These are phyloP conservation scores for Goniozus legneri DNA, from an alignment of 1,140 invertebrate genomes.

Conservation along the genomic window DNA sequence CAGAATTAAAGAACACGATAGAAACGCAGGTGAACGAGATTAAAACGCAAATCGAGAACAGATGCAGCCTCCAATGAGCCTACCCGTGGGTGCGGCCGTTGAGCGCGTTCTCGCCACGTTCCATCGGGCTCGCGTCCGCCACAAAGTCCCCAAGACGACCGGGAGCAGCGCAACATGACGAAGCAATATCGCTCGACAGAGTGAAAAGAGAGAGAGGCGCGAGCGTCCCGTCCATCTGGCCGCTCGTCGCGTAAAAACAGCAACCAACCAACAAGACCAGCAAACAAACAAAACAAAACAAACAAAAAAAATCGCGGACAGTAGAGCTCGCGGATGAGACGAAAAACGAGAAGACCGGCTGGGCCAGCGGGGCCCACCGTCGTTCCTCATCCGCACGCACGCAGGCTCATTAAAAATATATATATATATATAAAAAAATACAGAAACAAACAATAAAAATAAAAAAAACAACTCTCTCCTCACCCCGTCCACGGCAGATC, in stretches of 20 bases:
- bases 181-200: constrained; percentile 4
- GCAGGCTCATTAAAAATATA: too few species aligned
- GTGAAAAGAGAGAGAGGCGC: background rate
- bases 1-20: constrained; percentile 93
- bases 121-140: constrained; percentile 33
- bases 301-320: background rate
- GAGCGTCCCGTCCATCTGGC: background rate
- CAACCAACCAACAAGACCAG: constrained; percentile 11
- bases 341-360: too few species aligned
- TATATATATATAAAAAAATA: too few species aligned
- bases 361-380: too few species aligned
- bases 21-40: constrained; percentile 92
- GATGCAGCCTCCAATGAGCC: constrained; percentile 84
- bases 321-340: background rate
- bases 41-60: constrained; percentile 90
- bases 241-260: background rate
- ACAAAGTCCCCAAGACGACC: constrained; percentile 17
- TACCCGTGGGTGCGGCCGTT: constrained; percentile 29
- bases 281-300: constrained; percentile 6
- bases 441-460: too few species aligned
- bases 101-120: constrained; percentile 28
- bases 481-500: too few species aligned
- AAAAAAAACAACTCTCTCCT: too few species aligned
- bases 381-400: too few species aligned
- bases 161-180: constrained; percentile 22